Evolutionary conservation across 2,888 invertebrate genomes (phyloP).

Genomic region (Formica aserva): DNA sequence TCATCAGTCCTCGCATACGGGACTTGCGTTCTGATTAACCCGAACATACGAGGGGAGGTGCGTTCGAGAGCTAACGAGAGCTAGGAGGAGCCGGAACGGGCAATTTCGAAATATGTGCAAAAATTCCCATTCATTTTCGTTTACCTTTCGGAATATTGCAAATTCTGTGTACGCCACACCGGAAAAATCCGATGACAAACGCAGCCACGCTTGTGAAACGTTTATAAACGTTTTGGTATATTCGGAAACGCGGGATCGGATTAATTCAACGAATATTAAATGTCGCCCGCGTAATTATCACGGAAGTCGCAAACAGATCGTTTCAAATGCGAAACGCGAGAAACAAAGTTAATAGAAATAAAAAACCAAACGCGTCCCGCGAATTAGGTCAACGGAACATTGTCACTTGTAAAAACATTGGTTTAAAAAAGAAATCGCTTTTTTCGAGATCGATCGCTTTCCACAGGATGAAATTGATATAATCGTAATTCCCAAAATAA

Average conservation of each 20-base stretch:
- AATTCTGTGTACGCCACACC: background rate
- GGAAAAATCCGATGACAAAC: background rate
- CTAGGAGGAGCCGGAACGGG: background rate
- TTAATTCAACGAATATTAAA: constrained; percentile 40
- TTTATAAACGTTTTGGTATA: too few relatives aligned
- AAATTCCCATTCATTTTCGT: background rate
- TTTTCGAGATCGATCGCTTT: background rate
- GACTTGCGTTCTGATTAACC: constrained; percentile 26
- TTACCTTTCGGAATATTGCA: background rate
- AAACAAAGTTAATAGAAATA: constrained; percentile 5
- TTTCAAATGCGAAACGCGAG: constrained; percentile 2
- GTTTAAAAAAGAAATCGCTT: background rate
- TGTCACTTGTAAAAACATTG: background rate
- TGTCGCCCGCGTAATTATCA: constrained; percentile 17
- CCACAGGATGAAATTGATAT: background rate
- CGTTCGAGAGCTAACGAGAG: constrained; percentile 25
- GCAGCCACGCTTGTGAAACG: background rate
- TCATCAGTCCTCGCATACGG: constrained; percentile 18
- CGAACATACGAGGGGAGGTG: background rate
- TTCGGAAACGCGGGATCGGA: background rate
- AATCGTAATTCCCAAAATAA: background rate
- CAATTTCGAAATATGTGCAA: background rate
- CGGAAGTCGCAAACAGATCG: background rate
- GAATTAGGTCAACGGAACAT: background rate
- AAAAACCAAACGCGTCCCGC: background rate